Percentiles rank a stretch among this genome's conserved stretches.
Evolutionary conservation across 2,113 vertebrate species (phyloP).

Genomic region (Ardeotis arabs): DNA sequence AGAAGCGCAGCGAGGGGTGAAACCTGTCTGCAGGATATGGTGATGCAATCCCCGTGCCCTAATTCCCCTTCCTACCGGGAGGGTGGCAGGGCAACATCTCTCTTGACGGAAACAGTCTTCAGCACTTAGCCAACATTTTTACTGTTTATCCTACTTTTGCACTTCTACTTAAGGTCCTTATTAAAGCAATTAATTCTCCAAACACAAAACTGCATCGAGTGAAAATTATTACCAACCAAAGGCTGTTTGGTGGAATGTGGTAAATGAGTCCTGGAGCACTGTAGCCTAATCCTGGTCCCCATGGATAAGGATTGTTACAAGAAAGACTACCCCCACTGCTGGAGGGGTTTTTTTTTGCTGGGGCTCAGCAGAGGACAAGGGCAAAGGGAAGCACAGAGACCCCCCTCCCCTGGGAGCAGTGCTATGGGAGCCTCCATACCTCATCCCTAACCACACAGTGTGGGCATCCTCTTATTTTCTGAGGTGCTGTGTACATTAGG

Average conservation of each 20-base stretch:
- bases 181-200: slow-evolving; percentile 63
- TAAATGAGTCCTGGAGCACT: slow-evolving; percentile 8
- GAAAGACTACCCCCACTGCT: background rate
- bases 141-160: slow-evolving; percentile 18
- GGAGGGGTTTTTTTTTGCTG: background rate
- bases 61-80: background rate
- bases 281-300: slow-evolving; percentile 1
- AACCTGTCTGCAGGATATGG: background rate
- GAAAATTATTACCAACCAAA: slow-evolving; percentile 17
- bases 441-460: background rate
- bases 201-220: background rate
- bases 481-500: background rate
- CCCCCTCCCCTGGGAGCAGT: background rate
- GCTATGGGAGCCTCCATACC: background rate
- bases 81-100: background rate
- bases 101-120: background rate
- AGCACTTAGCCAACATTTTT: background rate
- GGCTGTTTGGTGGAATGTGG: slow-evolving; percentile 22
- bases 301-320: background rate
- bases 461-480: background rate
- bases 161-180: slow-evolving; percentile 57
- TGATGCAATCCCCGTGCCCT: accelerated
- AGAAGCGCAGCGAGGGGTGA: background rate
- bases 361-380: background rate
- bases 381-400: background rate